Evolutionary conservation across 2,888 invertebrate genomes (phyloP).

Genomic region (Tenthredo distinguenda): DNA sequence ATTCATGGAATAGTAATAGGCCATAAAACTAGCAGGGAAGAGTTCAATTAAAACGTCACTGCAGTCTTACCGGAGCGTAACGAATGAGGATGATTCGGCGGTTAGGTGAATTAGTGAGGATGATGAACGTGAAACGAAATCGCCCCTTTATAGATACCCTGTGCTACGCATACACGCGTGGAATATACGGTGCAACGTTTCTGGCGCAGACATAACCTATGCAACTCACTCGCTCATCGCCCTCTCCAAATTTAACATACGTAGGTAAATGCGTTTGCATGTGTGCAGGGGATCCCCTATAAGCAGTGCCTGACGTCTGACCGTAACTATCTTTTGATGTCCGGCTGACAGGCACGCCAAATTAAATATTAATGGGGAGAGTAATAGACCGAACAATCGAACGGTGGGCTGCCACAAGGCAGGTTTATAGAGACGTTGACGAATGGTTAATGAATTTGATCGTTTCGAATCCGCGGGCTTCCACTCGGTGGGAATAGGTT

Average conservation of each 20-base stretch:
- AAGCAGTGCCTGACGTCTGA: neutral
- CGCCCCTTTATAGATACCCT: conserved; percentile 11
- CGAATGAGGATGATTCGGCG: conserved; percentile 60
- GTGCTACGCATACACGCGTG: neutral
- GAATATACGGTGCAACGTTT: neutral
- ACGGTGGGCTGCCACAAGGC: neutral
- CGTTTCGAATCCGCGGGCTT: neutral
- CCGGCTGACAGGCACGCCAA: conserved; percentile 61
- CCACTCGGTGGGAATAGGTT: neutral
- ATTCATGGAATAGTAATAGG: neutral
- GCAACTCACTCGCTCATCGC: neutral
- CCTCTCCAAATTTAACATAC: neutral
- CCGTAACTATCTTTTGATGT: conserved; percentile 52
- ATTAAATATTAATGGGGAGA: conserved; percentile 68
- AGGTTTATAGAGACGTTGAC: neutral
- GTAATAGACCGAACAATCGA: conserved; percentile 54
- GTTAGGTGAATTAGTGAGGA: conserved; percentile 68
- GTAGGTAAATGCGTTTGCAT: neutral
- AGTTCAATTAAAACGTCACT: conserved; percentile 61
- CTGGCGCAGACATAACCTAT: neutral
- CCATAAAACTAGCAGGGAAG: neutral
- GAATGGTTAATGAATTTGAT: neutral
- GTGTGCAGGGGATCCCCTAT: neutral
- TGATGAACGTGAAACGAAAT: conserved; percentile 59
- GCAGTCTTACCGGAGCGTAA: conserved; percentile 58